Evolutionary conservation across 2,797 vertebrate genomes (phyloP).

Genomic region (Leptatherina wallacei): DNA sequence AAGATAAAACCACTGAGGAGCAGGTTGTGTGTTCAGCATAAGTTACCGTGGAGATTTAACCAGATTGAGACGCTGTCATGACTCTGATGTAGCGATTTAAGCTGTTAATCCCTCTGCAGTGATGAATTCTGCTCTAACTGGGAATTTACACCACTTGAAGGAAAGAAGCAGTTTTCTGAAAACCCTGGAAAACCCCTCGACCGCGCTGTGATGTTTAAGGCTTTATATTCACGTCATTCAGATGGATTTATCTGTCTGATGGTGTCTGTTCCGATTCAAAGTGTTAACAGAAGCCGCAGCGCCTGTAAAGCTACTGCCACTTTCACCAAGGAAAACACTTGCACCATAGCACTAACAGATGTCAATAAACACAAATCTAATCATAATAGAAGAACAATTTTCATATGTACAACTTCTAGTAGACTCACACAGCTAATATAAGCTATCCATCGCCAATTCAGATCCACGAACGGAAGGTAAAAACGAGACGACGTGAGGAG

Average conservation of each 20-base stretch:
- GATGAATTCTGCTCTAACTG: neutral
- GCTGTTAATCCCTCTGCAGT: neutral
- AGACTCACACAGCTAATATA: slow-evolving; percentile 67
- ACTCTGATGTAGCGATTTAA: no score
- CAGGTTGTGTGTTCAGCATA: no score
- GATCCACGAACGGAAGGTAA: slow-evolving; percentile 50
- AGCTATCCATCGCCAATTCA: slow-evolving; percentile 51
- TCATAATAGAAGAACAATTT: slow-evolving; percentile 63
- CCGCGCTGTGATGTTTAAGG: slow-evolving; percentile 71
- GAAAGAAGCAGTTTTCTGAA: slow-evolving; percentile 19
- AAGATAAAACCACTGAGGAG: no score
- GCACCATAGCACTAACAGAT: slow-evolving; percentile 71
- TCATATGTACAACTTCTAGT: slow-evolving; percentile 72
- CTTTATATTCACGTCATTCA: slow-evolving; percentile 57
- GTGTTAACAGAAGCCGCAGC: slow-evolving; percentile 37
- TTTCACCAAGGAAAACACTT: slow-evolving; percentile 45
- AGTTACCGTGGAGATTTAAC: neutral
- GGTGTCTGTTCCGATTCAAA: slow-evolving; percentile 47
- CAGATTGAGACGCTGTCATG: no score
- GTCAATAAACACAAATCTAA: slow-evolving; percentile 75
- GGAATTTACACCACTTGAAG: neutral
- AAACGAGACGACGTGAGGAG: slow-evolving; percentile 47
- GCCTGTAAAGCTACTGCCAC: slow-evolving; percentile 45
- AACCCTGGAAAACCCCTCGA: slow-evolving; percentile 35
- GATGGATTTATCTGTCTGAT: slow-evolving; percentile 40